These are phyloP conservation scores for Steatocranus sp. DNA, from an alignment of 2,797 vertebrate genomes.

Conservation along the genomic window DNA sequence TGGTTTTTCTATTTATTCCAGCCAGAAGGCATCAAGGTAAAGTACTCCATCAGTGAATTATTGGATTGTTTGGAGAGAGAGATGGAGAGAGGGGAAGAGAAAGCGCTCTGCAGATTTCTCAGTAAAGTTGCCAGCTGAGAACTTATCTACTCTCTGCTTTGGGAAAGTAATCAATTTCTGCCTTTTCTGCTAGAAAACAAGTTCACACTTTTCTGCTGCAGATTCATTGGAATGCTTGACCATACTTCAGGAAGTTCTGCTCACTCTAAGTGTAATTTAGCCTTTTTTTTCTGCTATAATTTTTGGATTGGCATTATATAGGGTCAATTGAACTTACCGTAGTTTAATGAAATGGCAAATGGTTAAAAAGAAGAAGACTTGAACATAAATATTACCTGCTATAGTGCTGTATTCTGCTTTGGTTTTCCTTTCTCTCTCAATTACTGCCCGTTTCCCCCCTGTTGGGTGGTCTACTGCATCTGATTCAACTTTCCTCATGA, in stretches of 20 bases:
- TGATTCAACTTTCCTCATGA: neutral
- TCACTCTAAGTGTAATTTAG: constrained; percentile 1
- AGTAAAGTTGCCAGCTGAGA: constrained; percentile 42
- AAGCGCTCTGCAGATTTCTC: constrained; percentile 30
- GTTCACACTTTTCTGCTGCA: constrained; percentile 20
- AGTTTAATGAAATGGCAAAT: neutral
- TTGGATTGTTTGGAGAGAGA: constrained; percentile 15
- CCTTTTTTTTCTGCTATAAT: neutral
- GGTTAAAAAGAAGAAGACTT: neutral
- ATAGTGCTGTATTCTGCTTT: neutral
- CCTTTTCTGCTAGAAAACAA: constrained; percentile 46
- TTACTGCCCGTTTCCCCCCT: neutral
- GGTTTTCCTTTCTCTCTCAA: neutral
- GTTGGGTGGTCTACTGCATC: neutral
- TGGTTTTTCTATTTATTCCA: constrained; percentile 20
- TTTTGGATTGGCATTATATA: neutral
- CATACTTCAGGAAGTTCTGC: neutral
- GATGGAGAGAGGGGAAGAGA: neutral
- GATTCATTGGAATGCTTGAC: constrained; percentile 30
- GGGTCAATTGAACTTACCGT: neutral
- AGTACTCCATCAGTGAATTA: constrained; percentile 27
- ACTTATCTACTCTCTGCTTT: constrained; percentile 46
- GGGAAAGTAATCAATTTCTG: constrained; percentile 55
- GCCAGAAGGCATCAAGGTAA: constrained; percentile 22
- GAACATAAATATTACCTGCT: neutral